These are phyloP conservation scores for Ramazzottius varieornatus DNA, from an alignment of 2,888 invertebrate species.

Conservation along the genomic window DNA sequence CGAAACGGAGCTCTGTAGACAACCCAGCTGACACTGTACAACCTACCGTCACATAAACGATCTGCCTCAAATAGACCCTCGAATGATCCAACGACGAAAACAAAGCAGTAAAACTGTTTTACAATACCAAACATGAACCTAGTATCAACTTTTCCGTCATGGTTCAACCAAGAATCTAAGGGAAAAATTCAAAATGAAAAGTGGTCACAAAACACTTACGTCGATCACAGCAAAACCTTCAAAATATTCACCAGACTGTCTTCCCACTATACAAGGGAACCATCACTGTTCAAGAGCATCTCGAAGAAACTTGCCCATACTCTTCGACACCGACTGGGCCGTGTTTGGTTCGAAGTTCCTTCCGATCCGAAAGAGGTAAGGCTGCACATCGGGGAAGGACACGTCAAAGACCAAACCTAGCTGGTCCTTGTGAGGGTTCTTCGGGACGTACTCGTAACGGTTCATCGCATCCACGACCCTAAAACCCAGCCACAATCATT, in stretches of 20 bases:
- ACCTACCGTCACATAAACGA: too few species aligned
- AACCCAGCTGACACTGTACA: too few species aligned
- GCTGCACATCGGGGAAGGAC: neutral
- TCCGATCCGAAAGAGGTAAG: neutral
- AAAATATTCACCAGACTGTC: neutral
- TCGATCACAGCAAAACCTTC: neutral
- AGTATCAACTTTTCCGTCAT: too few species aligned
- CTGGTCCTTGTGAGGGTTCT: neutral
- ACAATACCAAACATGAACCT: too few species aligned
- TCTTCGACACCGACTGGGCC: neutral
- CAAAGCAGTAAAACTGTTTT: too few species aligned
- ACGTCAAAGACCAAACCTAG: neutral
- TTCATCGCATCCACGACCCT: neutral
- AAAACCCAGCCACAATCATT: too few species aligned
- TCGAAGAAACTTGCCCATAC: neutral
- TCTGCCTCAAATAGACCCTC: too few species aligned
- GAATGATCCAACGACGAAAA: too few species aligned
- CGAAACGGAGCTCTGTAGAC: too few species aligned
- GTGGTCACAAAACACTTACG: neutral
- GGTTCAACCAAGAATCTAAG: neutral
- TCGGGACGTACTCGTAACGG: conserved; percentile 2
- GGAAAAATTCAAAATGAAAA: neutral
- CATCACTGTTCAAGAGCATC: neutral
- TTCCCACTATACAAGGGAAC: neutral
- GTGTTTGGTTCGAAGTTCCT: neutral